Percentiles rank a stretch among this genome's conserved stretches.
phyloP scores from a whole-genome alignment of 2,888 invertebrate species.

The Brenthis daphne region DNA sequence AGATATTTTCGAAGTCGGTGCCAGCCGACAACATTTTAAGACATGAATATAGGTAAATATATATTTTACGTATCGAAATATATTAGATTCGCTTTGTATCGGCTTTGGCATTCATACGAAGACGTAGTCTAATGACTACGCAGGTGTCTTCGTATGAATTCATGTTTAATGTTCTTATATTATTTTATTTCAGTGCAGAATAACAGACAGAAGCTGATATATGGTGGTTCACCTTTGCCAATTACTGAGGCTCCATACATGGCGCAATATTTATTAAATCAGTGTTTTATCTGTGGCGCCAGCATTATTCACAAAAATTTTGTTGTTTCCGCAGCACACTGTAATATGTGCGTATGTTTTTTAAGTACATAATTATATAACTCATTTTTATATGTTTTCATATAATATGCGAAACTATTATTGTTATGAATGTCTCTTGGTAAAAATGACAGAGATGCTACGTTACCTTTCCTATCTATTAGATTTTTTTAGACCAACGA shows the following conservation, averaged over 20 bases:
- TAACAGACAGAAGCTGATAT: constrained; percentile 10
- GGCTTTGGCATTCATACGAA: no score
- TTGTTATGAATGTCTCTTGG: neutral
- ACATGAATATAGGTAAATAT: no score
- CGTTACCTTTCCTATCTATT: no score
- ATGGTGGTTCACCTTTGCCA: neutral
- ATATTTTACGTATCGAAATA: no score
- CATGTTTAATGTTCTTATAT: no score
- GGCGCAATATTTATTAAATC: neutral
- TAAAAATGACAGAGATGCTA: no score
- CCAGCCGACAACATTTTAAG: no score
- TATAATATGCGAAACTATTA: neutral
- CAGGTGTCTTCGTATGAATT: no score
- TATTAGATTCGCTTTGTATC: no score
- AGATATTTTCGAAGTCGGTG: no score
- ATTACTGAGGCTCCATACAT: neutral
- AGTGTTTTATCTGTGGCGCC: neutral
- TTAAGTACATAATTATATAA: neutral
- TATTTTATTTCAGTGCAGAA: no score
- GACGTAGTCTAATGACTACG: no score
- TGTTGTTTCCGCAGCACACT: neutral
- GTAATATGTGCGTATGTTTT: neutral
- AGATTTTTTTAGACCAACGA: neutral
- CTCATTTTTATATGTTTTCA: neutral
- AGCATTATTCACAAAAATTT: neutral